phyloP scores from a whole-genome alignment of 2,888 invertebrate species.

The Caenorhabditis doughertyi region DNA sequence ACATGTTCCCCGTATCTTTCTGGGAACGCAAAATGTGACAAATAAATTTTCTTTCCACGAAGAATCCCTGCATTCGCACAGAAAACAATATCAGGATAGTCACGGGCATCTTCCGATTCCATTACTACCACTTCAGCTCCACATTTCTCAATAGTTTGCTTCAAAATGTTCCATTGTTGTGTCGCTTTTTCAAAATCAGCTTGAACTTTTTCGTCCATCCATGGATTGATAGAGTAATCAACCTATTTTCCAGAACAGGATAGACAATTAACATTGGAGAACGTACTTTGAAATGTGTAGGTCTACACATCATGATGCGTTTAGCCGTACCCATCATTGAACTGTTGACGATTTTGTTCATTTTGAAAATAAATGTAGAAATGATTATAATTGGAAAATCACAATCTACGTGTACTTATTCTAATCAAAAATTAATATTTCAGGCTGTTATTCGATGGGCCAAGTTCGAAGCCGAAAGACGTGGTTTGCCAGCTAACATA shows the following conservation, averaged over 20 bases:
- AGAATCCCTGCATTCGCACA: conserved; percentile 80
- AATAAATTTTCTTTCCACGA: conserved; percentile 74
- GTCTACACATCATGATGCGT: conserved; percentile 78
- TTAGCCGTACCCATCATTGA: conserved; percentile 58
- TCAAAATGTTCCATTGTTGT: conserved; percentile 78
- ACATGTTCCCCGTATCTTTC: conserved; percentile 79
- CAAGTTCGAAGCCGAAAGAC: conserved; percentile 87
- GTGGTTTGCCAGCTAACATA: conserved; percentile 87
- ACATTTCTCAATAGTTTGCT: conserved; percentile 73
- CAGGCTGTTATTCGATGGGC: conserved; percentile 79
- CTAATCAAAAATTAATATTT: neutral
- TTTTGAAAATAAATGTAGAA: conserved; percentile 34
- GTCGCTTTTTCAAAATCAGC: conserved; percentile 74
- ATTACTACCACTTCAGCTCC: conserved; percentile 78
- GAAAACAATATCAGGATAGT: conserved; percentile 80
- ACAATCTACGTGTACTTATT: neutral
- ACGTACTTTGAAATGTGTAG: conserved; percentile 74
- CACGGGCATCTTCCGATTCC: conserved; percentile 72
- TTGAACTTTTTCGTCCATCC: conserved; percentile 75
- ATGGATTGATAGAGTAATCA: conserved; percentile 81
- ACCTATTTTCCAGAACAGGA: conserved; percentile 60
- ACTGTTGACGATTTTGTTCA: conserved; percentile 51
- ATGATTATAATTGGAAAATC: neutral
- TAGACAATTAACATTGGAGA: neutral
- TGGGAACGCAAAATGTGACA: conserved; percentile 76